Evolutionary conservation across 2,888 invertebrate genomes (phyloP).

Genomic region (Ennomos erosarius): DNA sequence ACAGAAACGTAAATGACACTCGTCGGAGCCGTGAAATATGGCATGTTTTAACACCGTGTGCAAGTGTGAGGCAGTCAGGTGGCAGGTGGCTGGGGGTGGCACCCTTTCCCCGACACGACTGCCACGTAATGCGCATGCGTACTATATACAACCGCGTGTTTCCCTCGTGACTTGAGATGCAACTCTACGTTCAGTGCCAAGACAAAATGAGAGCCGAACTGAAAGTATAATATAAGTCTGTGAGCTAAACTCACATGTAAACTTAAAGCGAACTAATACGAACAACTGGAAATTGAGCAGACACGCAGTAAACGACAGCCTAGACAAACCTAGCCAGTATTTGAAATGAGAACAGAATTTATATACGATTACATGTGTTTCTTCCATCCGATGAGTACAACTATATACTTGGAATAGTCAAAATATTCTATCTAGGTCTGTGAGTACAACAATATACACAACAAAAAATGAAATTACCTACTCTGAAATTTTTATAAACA

Average conservation of each 20-base stretch:
- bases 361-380: background rate
- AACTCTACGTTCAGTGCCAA: constrained; percentile 42
- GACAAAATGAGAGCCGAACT: constrained; percentile 31
- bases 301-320: too few relatives aligned
- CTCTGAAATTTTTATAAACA: constrained; percentile 15
- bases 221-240: background rate
- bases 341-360: constrained; percentile 4
- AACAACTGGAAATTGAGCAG: too few relatives aligned
- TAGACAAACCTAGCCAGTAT: background rate
- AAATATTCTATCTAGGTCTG: background rate
- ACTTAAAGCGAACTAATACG: too few relatives aligned
- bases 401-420: background rate
- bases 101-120: constrained; percentile 35
- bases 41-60: constrained; percentile 69
- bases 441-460: background rate
- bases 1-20: constrained; percentile 65
- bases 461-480: background rate
- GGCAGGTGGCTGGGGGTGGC: constrained; percentile 48
- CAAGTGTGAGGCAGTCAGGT: constrained; percentile 52
- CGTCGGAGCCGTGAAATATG: constrained; percentile 68
- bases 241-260: too few relatives aligned
- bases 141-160: constrained; percentile 72
- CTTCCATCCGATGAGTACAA: background rate
- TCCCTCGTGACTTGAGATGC: constrained; percentile 68
- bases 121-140: constrained; percentile 69